Base-by-base conservation (phyloP, 2,888 invertebrate species). In the Chaitophorus viminalis region DNA sequence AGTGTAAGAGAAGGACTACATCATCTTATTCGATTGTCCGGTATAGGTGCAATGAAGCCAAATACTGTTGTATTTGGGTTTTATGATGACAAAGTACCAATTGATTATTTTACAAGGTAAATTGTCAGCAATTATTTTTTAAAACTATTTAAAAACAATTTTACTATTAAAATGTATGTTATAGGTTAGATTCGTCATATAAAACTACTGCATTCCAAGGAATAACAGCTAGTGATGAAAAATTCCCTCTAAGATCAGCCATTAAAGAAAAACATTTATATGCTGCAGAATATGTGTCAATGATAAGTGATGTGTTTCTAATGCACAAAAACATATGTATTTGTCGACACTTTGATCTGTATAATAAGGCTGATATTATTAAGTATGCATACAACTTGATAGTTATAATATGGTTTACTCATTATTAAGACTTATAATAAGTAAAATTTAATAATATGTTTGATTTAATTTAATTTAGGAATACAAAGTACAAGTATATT, bases 1-100 rank as follows among this genome's bases (percentile, higher is more conserved):
- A 94, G 95, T 0, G 95, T 99, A 0, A 93, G 98, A 0, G 95
- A 96, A 90, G 99, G 99, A 4, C 94, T 99, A 75, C 96, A 97
- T 89, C 99, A 99, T 92, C 93, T 99, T 89, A 94, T 97, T 81
- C 93, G 98, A 54, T 92, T 99, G 89, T 95, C 98, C 0, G 99
- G 99, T 5, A 94, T 99, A 91, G 99, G 99, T 1, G 99, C 99
- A 25, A 99, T 99, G 99, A 99, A 99, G 91, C 99, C 99, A 0
- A 99, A 99, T 91, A 99, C 99, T 0, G 97, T 99, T 89, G 94
- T 99, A 65, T 92, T 99, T 77, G 99, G 99, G 31, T 99, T 98
- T 92, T 94, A 97, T 90, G 99, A 99, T 91, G 93, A 94, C 39
- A 93, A 94, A 52, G 91, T 92, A 0, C 95, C 96, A 0, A 92